phyloP scores from a whole-genome alignment of 2,113 vertebrate species.

The Oriolus oriolus region DNA sequence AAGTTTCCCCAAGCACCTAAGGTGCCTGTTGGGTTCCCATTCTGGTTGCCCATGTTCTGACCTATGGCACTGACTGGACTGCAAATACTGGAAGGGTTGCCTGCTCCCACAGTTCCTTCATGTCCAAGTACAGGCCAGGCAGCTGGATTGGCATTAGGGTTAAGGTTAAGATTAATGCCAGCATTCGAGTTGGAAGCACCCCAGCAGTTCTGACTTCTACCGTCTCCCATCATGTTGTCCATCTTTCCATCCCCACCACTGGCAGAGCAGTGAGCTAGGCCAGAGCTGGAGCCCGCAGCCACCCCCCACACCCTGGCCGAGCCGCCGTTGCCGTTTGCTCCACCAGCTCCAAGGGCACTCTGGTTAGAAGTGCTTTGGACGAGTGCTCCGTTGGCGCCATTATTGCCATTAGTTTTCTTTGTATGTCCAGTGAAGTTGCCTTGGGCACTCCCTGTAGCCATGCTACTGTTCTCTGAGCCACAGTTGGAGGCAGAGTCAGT shows the following conservation, averaged over 20 bases:
- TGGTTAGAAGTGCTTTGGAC: conserved; percentile 79
- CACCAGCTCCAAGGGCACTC: conserved; percentile 78
- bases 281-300: conserved; percentile 82
- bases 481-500: conserved; percentile 82
- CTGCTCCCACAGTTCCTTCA: conserved; percentile 83
- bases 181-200: conserved; percentile 82
- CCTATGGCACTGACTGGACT: conserved; percentile 87
- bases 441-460: conserved; percentile 93
- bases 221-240: conserved; percentile 86
- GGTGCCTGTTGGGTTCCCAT: conserved; percentile 81
- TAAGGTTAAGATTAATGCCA: conserved; percentile 94
- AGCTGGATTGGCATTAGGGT: conserved; percentile 96
- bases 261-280: conserved; percentile 83
- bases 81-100: conserved; percentile 87
- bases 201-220: conserved; percentile 88
- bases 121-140: conserved; percentile 97
- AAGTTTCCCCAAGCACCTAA: conserved; percentile 88
- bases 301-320: conserved; percentile 78
- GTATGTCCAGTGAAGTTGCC: conserved; percentile 88
- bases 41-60: conserved; percentile 83
- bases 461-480: conserved; percentile 86
- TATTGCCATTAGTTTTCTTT: conserved; percentile 87
- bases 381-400: conserved; percentile 76
- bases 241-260: conserved; percentile 84
- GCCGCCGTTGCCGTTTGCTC: conserved; percentile 60